phyloP scores from a whole-genome alignment of 2,797 vertebrate species.

The Lophius americanus region DNA sequence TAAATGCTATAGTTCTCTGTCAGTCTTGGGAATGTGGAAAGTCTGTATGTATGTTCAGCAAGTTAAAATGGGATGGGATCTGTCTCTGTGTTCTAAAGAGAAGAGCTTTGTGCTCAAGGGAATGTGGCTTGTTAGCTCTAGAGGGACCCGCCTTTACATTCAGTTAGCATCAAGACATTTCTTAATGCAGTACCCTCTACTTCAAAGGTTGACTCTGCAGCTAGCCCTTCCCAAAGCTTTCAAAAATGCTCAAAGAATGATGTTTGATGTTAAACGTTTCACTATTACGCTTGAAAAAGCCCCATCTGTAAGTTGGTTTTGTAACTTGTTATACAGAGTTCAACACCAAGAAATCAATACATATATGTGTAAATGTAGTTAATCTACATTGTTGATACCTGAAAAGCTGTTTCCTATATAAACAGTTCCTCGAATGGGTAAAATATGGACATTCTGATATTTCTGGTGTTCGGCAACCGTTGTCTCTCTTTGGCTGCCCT shows the following conservation, averaged over 20 bases:
- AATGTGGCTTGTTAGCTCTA: slow-evolving; percentile 35
- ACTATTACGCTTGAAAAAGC: slow-evolving; percentile 19
- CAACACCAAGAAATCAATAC: slow-evolving; percentile 2
- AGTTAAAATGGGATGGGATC: slow-evolving; percentile 63
- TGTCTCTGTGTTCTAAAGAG: slow-evolving; percentile 52
- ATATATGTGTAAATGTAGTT: too few relatives aligned
- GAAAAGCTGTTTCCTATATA: not conserved
- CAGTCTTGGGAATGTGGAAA: slow-evolving; percentile 29
- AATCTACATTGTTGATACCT: not conserved
- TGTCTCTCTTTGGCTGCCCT: slow-evolving; percentile 7
- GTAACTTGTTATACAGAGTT: not conserved
- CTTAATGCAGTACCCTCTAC: slow-evolving; percentile 16
- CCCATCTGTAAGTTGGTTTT: slow-evolving; percentile 2
- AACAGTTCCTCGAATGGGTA: slow-evolving; percentile 10
- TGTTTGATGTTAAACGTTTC: slow-evolving; percentile 38
- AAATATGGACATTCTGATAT: slow-evolving; percentile 4
- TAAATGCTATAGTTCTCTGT: slow-evolving; percentile 49
- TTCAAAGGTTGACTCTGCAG: not conserved
- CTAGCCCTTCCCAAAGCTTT: slow-evolving; percentile 30
- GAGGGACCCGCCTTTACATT: slow-evolving; percentile 60
- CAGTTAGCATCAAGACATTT: slow-evolving; percentile 43
- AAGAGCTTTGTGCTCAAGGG: slow-evolving; percentile 61
- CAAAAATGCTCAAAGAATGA: slow-evolving; percentile 24
- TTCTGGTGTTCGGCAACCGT: slow-evolving; percentile 27
- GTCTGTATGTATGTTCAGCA: slow-evolving; percentile 24